Base-by-base conservation (phyloP, 2,113 vertebrate species). In the Tupaia chinensis region DNA sequence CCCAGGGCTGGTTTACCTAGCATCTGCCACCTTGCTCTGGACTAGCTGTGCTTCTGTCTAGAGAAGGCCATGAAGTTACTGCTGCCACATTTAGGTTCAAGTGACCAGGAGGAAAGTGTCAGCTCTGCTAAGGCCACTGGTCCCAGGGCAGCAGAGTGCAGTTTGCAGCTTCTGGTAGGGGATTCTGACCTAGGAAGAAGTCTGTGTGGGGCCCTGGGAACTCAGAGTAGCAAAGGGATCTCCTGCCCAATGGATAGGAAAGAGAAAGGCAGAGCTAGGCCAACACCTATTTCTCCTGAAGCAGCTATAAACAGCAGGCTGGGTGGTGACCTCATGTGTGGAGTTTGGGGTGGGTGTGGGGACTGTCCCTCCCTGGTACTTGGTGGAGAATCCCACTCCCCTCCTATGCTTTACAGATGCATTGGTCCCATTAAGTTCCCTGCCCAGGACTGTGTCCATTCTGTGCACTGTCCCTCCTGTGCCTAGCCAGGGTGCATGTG, bases 381-480 rank as follows among this genome's bases (percentile, higher is more conserved):
- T 1, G 0, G 12, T 0, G 7, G n/a, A 60, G 87, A 29, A 12
- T 29, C 27, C 14, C 10, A 5, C 15, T 27, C 6, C n/a, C 20
- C 22, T 68, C 25, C 15, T 12, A 5, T 9, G 7, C 29, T 13
- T 23, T 53, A 1, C 7, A 2, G 19, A 16, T 2, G 8, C 25
- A 54, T 11, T 20, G 44, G 81, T 19, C 76, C 53, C 6, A 0
- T 11, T 56, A 1, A 19, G 23, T n/a, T 13, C 15, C 63, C n/a
- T 23, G 63, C 53, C 63, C 22, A 54, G 1, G 10, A 23, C 56
- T 79, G 44, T 2, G 25, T 44, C 44, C 44, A 44, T 44, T 5
- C 44, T 44, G 44, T 5, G 44, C 44, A 44, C 44, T 5, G 44
- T 44, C 44, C 44, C 44, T 44, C 44, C 44, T 68, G 23, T 25